Percentiles rank a stretch among this genome's conserved stretches.
Conservation (phyloP, 2,888 invertebrate species). For the Vandiemenella viatica region DNA sequence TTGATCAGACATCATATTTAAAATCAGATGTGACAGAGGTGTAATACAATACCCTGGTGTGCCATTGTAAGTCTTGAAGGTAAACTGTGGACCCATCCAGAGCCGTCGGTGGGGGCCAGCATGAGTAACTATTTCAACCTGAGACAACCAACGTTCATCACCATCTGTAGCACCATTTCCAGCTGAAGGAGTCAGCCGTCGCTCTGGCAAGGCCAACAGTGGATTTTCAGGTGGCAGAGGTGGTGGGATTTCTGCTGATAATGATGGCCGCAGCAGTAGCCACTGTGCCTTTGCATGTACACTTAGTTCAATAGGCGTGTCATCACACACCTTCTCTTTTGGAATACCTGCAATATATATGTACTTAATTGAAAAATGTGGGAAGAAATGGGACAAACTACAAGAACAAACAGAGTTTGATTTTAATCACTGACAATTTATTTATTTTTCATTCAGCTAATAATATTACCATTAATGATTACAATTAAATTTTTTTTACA, state of each 20-base stretch:
- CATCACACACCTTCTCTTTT: constrained; percentile 74
- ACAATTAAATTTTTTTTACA: constrained; percentile 2
- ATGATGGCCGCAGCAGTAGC: constrained; percentile 54
- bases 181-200: constrained; percentile 21
- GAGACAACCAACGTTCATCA: constrained; percentile 83
- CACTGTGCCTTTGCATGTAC: constrained; percentile 82
- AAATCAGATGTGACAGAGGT: background rate
- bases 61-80: constrained; percentile 82
- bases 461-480: constrained; percentile 3
- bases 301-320: constrained; percentile 69
- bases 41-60: constrained; percentile 42
- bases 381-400: no score
- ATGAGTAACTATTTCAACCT: constrained; percentile 95
- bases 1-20: no score
- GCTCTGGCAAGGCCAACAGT: constrained; percentile 31
- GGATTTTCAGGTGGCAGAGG: constrained; percentile 60
- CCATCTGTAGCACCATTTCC: constrained; percentile 23
- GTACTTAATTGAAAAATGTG: no score
- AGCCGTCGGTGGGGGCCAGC: constrained; percentile 86
- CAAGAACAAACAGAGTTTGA: no score
- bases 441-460: no score
- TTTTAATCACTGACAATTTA: no score
- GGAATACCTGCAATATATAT: constrained; percentile 40
- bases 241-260: constrained; percentile 51
- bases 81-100: constrained; percentile 99